Evolutionary conservation across 2,888 invertebrate species (phyloP), one percentile per base, ranked within the genome.

Genomic region (Agrochola macilenta): DNA sequence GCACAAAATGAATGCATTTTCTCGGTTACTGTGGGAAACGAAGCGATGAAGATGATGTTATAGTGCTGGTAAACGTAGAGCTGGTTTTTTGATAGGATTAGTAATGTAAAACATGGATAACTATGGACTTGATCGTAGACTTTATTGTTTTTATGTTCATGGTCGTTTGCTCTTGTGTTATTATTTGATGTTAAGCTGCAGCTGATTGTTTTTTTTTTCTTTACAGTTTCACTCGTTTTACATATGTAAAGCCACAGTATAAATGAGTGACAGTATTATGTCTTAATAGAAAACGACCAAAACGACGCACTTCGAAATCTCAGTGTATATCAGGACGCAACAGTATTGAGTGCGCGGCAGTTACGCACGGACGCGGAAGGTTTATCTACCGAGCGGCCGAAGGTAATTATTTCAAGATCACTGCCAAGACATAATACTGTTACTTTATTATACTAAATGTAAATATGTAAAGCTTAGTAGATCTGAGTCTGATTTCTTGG

Each of bases 1-100:
- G 92, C 91, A 87, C 86, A 88, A 91, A 92, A 92, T 92, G 90
- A 90, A 92, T 91, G 93, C 89, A 91, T 92, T 91, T 91, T 91
- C 89, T 90, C 88, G 81, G 89, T 88, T 87, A 86, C 84, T 91
- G 90, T 92, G 92, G 92, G 92, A 92, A 92, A 83, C 86, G 83
- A 81, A 77, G 78, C 78, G 84, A 79, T 84, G 79, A 77, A 63
- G 60, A 69, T 72, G 74, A 77, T 83, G 73, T 72, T 81, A 82
- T 73, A 69, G 68, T 75, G 57, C 66, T 76, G 54, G 70, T 77
- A 69, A 83, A 71, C 61, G 69, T 54, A 17, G 20, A 49, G 46
- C 54, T 64, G 43, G 70, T 70, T 74, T 72, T 76, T 69, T 65
- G 58, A 68, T 83, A 49, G 52, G 76, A 71, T 74, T 80, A 80